Evolutionary conservation across 2,888 invertebrate genomes (phyloP).

Genomic region (Silvanus unidentatus): DNA sequence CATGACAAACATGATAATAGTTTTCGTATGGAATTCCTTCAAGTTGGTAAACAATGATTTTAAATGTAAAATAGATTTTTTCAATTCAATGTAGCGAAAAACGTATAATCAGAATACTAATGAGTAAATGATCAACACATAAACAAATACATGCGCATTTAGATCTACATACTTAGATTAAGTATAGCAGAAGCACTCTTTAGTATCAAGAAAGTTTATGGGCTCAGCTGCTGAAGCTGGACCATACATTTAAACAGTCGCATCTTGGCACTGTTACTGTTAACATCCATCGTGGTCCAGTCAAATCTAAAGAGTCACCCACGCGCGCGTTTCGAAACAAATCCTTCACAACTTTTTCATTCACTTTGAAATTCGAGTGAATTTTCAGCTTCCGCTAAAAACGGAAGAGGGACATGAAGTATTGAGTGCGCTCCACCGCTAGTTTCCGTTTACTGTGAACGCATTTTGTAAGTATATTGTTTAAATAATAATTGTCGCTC

Average conservation of each 20-base stretch:
- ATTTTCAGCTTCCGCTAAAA: no score
- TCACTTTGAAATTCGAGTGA: no score
- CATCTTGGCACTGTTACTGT: slow-evolving; percentile 30
- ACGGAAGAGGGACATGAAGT: slow-evolving; percentile 17
- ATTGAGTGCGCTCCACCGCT: slow-evolving; percentile 4
- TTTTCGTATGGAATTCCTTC: no score
- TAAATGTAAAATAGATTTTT: no score
- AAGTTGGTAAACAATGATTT: no score
- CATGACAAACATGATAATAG: no score
- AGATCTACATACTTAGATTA: slow-evolving; percentile 19
- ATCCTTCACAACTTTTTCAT: neutral
- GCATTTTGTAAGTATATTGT: no score
- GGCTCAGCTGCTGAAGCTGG: slow-evolving; percentile 28
- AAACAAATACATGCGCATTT: slow-evolving; percentile 14
- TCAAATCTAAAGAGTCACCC: neutral
- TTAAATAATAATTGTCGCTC: no score
- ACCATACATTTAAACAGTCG: slow-evolving; percentile 29
- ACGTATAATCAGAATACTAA: no score
- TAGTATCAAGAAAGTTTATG: slow-evolving; percentile 28
- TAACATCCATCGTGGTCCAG: slow-evolving; percentile 19
- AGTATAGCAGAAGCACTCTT: slow-evolving; percentile 12
- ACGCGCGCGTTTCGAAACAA: no score
- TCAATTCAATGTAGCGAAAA: no score
- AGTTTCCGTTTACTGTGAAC: no score
- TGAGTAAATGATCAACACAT: neutral